Conservation (phyloP, 2,797 vertebrate species). For the Poecile montanus region DNA sequence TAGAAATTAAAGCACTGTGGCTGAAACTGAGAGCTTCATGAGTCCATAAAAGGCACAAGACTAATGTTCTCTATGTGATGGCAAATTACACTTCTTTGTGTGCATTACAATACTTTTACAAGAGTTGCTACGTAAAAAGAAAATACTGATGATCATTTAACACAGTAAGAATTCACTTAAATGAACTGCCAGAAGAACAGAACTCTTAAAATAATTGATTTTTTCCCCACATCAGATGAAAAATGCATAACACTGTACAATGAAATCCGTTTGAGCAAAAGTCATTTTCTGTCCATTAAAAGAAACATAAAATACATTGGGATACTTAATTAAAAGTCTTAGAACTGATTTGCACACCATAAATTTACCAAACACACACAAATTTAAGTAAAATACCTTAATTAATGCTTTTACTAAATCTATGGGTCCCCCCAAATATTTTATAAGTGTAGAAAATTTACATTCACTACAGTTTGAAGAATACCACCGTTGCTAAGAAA, state of each 20-base stretch:
- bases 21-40: conserved; percentile 33
- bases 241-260: conserved; percentile 72
- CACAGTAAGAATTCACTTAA: conserved; percentile 77
- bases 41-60: conserved; percentile 62
- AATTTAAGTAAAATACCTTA: conserved; percentile 36
- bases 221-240: conserved; percentile 72
- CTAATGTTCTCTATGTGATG: conserved; percentile 63
- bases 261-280: conserved; percentile 75
- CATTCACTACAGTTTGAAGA: not conserved
- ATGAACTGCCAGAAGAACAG: conserved; percentile 73
- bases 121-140: conserved; percentile 73
- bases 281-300: conserved; percentile 79
- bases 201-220: conserved; percentile 81
- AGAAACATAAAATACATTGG: conserved; percentile 72
- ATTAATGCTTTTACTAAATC: conserved; percentile 26
- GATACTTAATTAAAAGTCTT: conserved; percentile 70
- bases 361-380: conserved; percentile 63
- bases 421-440: conserved; percentile 21
- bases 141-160: conserved; percentile 75
- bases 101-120: conserved; percentile 67
- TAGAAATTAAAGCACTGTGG: conserved; percentile 58
- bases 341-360: conserved; percentile 48
- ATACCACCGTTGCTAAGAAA: not conserved
- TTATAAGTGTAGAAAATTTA: not conserved
- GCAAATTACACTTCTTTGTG: conserved; percentile 69